Base-by-base conservation (phyloP, 2,113 vertebrate species). In the Platysteira castanea region DNA sequence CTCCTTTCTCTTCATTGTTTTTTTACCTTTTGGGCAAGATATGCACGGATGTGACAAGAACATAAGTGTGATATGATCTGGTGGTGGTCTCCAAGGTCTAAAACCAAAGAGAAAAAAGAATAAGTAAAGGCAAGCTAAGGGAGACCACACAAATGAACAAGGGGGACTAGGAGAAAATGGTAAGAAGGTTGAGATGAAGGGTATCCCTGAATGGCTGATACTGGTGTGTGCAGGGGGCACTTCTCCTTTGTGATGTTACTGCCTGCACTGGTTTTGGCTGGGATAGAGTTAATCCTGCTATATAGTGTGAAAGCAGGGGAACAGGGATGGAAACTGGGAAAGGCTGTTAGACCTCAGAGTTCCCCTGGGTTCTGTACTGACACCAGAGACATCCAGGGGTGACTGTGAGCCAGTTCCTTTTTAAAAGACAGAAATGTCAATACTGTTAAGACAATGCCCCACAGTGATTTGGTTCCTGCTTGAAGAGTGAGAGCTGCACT, bases 401-500 rank as follows among this genome's bases (percentile, higher is more conserved):
- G 75, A 91, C 57, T 64, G 41, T 74, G 75, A 94, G 67, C 20
- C 54, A 35, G 68, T 88, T 91, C 39, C 78, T 93, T 79, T 93
- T 41, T 74, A 85, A 59, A 87, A 91, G 50, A 35, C 54, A 42
- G 67, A 96, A 87, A 83, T 87, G 35, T 87, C 91, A 65, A 50
- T 95, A 89, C 27, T 5, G 14, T 73, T 89, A 87, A 94, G 93
- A 87, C 46, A 93, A 35, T 91, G 65, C 17, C 57, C 74, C 67
- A 95, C 70, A 69, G 81, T 79, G 87, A 91, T 90, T 89, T 83
- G 47, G 46, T 85, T 93, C 74, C 84, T 91, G 65, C 59, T 75
- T 87, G 78, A 75, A 90, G 50, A 94, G 4, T 18, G 70, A 95
- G 67, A 69, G 54, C 42, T 74, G 54, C 54, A 80, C 79, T 92